Evolutionary conservation across 1,140 invertebrate species (phyloP).

Genomic region (Formica exsecta): DNA sequence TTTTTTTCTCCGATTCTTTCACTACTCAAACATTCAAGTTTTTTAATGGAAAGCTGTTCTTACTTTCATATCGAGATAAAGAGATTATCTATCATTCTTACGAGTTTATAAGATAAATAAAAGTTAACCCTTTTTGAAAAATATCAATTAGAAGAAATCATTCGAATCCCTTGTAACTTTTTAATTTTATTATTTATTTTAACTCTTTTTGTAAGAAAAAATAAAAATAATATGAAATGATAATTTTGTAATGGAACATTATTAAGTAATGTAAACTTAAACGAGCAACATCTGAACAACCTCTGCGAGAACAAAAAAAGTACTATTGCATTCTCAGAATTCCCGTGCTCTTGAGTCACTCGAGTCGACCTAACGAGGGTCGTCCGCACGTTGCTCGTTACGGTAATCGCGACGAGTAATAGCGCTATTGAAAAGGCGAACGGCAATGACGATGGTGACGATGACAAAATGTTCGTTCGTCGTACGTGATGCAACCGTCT

Average conservation of each 20-base stretch:
- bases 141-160: too few species aligned
- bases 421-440: conserved; percentile 19
- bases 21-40: neutral
- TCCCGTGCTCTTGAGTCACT: neutral
- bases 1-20: neutral
- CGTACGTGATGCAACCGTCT: conserved; percentile 15
- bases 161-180: too few species aligned
- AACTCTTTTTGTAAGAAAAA: neutral
- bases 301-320: neutral
- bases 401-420: conserved; percentile 27
- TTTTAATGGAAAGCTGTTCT: neutral
- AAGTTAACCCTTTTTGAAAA: too few species aligned
- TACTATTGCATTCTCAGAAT: conserved; percentile 2
- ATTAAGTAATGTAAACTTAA: neutral
- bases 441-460: conserved; percentile 32
- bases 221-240: neutral
- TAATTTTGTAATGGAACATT: neutral
- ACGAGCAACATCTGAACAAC: neutral
- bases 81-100: neutral
- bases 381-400: conserved; percentile 32
- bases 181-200: too few species aligned
- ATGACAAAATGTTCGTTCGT: conserved; percentile 35
- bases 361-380: conserved; percentile 3
- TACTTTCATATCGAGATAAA: neutral
- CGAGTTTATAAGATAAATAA: neutral